Evolutionary conservation across 2,113 vertebrate genomes (phyloP).

Genomic region (Antigone vipio): DNA sequence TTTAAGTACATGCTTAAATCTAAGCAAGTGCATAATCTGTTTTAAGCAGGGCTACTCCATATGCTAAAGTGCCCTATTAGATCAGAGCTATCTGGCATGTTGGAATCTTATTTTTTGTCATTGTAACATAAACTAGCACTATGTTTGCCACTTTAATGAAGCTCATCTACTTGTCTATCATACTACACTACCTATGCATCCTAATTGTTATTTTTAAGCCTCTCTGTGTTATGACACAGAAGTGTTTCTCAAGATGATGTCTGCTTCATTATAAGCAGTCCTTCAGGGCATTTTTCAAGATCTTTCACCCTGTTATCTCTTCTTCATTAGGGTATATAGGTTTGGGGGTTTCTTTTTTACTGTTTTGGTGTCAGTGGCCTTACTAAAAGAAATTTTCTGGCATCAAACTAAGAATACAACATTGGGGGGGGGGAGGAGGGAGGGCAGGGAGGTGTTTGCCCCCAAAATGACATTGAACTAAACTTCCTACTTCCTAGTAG

Average conservation of each 20-base stretch:
- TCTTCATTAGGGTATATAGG: background rate
- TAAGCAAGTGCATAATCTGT: background rate
- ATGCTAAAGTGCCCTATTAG: background rate
- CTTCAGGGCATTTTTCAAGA: background rate
- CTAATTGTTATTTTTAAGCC: background rate
- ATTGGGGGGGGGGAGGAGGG: accelerated
- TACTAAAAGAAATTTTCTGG: background rate
- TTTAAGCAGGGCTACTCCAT: background rate
- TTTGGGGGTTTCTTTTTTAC: background rate
- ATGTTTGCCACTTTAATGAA: background rate
- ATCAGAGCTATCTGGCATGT: background rate
- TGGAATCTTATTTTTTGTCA: background rate
- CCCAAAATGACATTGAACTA: background rate
- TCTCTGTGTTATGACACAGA: background rate
- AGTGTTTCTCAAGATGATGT: background rate
- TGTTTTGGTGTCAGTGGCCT: background rate
- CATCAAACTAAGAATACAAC: background rate
- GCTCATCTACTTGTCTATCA: background rate
- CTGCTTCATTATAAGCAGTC: background rate
- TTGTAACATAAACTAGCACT: background rate
- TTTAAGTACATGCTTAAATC: background rate
- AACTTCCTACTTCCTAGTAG: background rate
- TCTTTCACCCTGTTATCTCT: background rate
- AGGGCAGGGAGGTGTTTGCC: background rate
- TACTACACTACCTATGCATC: background rate